A percentile compares a stretch with the other conserved stretches of the same genome.
Evolutionary conservation across 1,140 invertebrate genomes (phyloP).

Genomic region (Mya arenaria): DNA sequence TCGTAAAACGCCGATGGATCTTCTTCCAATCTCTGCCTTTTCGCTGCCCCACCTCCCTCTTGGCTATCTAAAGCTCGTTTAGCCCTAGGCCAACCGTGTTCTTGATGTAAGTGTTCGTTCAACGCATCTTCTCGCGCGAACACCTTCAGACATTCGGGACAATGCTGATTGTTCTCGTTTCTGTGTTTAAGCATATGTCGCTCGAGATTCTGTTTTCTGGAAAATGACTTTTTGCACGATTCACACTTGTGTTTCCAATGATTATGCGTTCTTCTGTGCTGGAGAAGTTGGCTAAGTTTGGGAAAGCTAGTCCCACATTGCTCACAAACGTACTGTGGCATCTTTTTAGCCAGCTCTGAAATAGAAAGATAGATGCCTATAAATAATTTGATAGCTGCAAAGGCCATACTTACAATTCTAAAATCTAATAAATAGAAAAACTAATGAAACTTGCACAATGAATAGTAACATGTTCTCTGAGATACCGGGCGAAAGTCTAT

Average conservation of each 20-base stretch:
- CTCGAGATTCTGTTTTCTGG: neutral
- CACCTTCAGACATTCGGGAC: neutral
- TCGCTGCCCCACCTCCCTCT: neutral
- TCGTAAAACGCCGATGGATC: neutral
- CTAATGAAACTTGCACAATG: too few relatives aligned
- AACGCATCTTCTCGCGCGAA: neutral
- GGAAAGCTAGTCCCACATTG: too few relatives aligned
- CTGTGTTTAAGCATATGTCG: conserved; percentile 7
- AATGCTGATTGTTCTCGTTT: conserved; percentile 19
- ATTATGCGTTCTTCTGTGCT: too few relatives aligned
- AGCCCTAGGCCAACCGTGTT: neutral
- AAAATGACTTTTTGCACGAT: neutral
- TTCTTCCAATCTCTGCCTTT: neutral
- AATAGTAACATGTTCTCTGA: too few relatives aligned
- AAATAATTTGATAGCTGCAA: too few relatives aligned
- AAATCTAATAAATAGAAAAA: too few relatives aligned
- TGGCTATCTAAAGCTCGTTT: neutral
- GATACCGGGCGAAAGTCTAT: too few relatives aligned
- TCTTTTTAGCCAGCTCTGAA: too few relatives aligned
- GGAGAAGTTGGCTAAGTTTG: too few relatives aligned
- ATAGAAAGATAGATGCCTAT: too few relatives aligned
- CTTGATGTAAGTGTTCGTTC: conserved; percentile 17
- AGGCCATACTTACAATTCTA: too few relatives aligned
- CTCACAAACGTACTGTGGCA: too few relatives aligned
- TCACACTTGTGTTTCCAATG: neutral